A percentile compares a stretch with the other conserved stretches of the same genome.
Conservation (phyloP, 2,797 vertebrate genomes). For the Sebastes elongatus region DNA sequence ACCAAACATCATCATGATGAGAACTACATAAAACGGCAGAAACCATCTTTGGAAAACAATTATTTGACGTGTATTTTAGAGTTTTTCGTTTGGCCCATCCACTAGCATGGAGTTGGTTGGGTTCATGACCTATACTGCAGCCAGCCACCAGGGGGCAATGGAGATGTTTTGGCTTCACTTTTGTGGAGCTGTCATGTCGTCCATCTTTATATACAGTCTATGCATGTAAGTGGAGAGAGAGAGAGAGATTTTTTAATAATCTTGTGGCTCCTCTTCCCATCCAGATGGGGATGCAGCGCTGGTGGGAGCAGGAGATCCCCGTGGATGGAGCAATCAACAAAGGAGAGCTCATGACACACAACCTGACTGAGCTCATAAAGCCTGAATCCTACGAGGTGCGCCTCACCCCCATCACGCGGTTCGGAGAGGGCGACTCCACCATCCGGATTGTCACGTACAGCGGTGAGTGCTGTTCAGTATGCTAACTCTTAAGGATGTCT, state of each 20-base stretch:
- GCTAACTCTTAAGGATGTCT: not conserved
- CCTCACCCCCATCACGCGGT: constrained; percentile 94
- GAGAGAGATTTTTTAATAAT: not conserved
- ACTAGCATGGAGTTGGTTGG: no score
- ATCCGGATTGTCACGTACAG: constrained; percentile 96
- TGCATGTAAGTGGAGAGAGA: not conserved
- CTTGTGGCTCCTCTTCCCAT: not conserved
- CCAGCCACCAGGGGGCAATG: no score
- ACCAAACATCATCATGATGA: no score
- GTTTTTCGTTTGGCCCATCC: no score
- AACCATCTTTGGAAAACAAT: no score
- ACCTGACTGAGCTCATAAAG: constrained; percentile 94
- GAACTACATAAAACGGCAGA: no score
- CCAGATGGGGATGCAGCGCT: constrained; percentile 93
- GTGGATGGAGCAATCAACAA: constrained; percentile 92
- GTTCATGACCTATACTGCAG: no score
- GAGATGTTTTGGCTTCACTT: not conserved
- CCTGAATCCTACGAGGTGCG: constrained; percentile 96
- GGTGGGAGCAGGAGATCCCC: constrained; percentile 98
- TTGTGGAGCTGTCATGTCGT: rapidly evolving
- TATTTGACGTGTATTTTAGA: no score
- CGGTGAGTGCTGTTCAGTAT: constrained; percentile 79
- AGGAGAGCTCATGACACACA: constrained; percentile 96
- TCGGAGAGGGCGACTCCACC: constrained; percentile 95
- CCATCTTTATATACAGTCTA: not conserved